Evolutionary conservation across 2,888 invertebrate species (phyloP), one percentile per base, ranked within the genome.

Genomic region (Caenorhabditis virilis): DNA sequence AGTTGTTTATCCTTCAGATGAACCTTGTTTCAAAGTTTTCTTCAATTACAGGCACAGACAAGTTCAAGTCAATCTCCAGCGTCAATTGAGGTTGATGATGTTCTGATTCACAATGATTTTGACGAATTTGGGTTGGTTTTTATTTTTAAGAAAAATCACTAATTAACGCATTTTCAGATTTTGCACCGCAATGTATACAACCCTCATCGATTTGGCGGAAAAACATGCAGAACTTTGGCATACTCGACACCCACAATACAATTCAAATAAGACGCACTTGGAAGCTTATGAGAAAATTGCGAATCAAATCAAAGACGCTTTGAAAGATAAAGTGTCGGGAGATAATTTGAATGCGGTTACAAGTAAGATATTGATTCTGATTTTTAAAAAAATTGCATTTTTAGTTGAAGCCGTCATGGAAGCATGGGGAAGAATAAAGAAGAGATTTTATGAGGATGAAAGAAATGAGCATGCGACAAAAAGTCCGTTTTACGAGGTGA

Each of bases 221-320:
- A 51, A 64, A 15, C 49, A 38, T n/a, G 53, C 64, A 0, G 46
- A 42, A 20, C 6, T 58, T 3, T 64, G 64, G 64, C 38, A 58
- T 18, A 3, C 11, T 0, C 16, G 27, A 3, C 26, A 58, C 25
- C 22, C 39, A 27, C 33, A 58, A 9, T 13, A 11, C 20, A 35
- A 50, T n/a, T 30, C 50, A 22, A 9, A 2, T 0, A 11, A 43
- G 20, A 3, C n/a, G 2, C 45, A 49, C 15, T 39, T 36, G 11
- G 16, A 42, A n/a, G n/a, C 33, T 1, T 64, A 49, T 18, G 58
- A 49, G 5, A 42, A 54, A 11, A 20, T 64, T 9, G 53, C 42
- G n/a, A 38, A 42, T 18, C 7, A 41, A 9, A 16, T 64, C 36
- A 26, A 38, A 0, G n/a, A 30, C n/a, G 55, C 46, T 20, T 61